Base-by-base conservation (phyloP, 2,113 vertebrate genomes). In the Himantopus leucocephalus region DNA sequence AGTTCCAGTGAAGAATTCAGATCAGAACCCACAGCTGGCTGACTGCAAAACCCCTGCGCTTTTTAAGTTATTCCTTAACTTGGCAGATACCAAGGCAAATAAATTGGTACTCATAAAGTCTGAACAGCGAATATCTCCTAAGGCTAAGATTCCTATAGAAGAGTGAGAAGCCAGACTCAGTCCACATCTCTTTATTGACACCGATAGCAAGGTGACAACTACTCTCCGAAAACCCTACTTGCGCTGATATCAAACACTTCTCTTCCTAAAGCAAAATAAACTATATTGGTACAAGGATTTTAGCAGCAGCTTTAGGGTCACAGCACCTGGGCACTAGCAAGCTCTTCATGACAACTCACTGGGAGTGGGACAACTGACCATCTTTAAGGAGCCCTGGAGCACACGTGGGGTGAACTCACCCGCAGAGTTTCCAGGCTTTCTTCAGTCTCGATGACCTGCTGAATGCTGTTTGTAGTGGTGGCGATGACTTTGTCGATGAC, bases 401-500 rank as follows among this genome's bases (percentile, higher is more conserved):
- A 35, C 10, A 0, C 2, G 0, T 2, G 30, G 32, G 60, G 1
- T n/a, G n/a, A 64, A 93, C 99, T 98, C 92, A 99, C 99, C 78
- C 98, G 96, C 22, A 99, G 98, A 2, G 98, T 99, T 89, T 99
- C 99, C 82, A 99, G 98, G 91, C 98, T 98, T 5, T 99, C 99
- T 55, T 99, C 99, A 0, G 98, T 97, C 72, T 99, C 99, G 1
- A 99, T 97, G 58, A 99, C 90, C 19, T 98, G 96, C 91, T 99
- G 97, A 56, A 99, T 98, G 78, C 96, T 98, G 97, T 99, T 99
- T 32, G 99, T 99, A 24, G 99, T 77, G 66, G 99, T 99, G 22
- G 99, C 98, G 20, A 99, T 99, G 97, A 99, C 99, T 50, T 99
- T 99, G 92, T 99, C 99, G 0, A 99, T 99, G 75, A 99, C 98